Percentiles rank a stretch among this genome's conserved stretches.
phyloP scores from a whole-genome alignment of 1,140 invertebrate species.

The Camponotus vicinus region DNA sequence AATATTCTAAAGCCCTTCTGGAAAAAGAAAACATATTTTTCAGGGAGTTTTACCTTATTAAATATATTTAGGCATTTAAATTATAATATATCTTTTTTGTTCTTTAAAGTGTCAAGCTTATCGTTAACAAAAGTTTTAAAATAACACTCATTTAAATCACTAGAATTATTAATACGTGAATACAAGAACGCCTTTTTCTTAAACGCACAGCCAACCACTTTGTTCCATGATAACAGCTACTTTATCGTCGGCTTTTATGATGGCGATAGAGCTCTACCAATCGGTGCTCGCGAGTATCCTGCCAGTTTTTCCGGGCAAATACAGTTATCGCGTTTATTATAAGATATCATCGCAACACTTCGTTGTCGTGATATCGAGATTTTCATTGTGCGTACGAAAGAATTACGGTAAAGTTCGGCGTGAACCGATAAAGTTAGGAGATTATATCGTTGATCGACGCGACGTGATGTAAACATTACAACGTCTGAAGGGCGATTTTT shows the following conservation, averaged over 20 bases:
- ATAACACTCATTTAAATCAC: background rate
- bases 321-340: conserved; percentile 50
- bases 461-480: no score
- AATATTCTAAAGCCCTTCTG: background rate
- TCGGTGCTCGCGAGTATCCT: conserved; percentile 7
- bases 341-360: conserved; percentile 10
- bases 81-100: background rate
- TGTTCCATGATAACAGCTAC: conserved; percentile 2
- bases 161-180: background rate
- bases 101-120: background rate
- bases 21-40: background rate
- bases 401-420: conserved; percentile 25
- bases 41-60: background rate
- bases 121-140: background rate
- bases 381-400: background rate
- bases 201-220: background rate
- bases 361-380: background rate
- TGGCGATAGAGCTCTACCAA: background rate
- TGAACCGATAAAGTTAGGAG: background rate
- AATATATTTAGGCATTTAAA: background rate
- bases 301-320: conserved; percentile 48
- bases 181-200: background rate
- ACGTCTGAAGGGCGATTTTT: background rate
- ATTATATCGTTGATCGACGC: background rate
- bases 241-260: conserved; percentile 45